These are phyloP conservation scores for Palaemon carinicauda DNA, from an alignment of 1,140 invertebrate species.

Conservation along the genomic window DNA sequence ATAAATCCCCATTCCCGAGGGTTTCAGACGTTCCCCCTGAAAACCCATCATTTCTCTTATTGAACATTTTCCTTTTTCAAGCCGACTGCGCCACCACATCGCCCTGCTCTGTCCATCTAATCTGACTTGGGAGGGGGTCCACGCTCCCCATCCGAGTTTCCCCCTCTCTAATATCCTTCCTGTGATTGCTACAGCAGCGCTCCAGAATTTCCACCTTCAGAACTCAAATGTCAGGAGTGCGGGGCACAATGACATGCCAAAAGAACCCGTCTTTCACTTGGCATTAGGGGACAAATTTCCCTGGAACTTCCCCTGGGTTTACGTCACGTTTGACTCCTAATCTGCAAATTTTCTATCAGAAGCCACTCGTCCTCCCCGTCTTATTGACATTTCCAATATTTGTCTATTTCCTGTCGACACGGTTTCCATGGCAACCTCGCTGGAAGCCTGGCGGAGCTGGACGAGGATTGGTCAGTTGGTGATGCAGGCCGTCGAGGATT, in stretches of 20 bases:
- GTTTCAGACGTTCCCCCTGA: slow-evolving; percentile 19
- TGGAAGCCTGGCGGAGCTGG: slow-evolving; percentile 50
- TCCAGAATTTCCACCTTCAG: slow-evolving; percentile 57
- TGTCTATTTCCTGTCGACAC: slow-evolving; percentile 61
- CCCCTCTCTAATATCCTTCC: slow-evolving; percentile 59
- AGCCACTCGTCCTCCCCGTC: slow-evolving; percentile 61
- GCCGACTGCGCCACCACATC: slow-evolving; percentile 56
- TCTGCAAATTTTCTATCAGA: slow-evolving; percentile 61
- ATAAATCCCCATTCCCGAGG: slow-evolving; percentile 49
- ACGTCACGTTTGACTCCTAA: slow-evolving; percentile 58
- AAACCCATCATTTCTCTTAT: slow-evolving; percentile 55
- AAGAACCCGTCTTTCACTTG: slow-evolving; percentile 21
- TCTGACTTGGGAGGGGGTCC: slow-evolving; percentile 54
- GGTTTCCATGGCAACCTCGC: slow-evolving; percentile 59
- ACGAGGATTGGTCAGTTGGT: slow-evolving; percentile 56
- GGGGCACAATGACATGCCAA: not conserved
- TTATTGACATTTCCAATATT: slow-evolving; percentile 61
- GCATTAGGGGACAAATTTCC: slow-evolving; percentile 15
- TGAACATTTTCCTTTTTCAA: slow-evolving; percentile 57
- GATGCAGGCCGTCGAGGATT: slow-evolving; percentile 57
- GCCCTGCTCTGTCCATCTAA: slow-evolving; percentile 58
- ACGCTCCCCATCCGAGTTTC: slow-evolving; percentile 51
- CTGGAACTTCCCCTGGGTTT: slow-evolving; percentile 3
- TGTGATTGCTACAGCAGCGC: slow-evolving; percentile 59
- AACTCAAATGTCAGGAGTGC: slow-evolving; percentile 51